Base-by-base conservation (phyloP, 2,113 vertebrate genomes). In the Alethe castanea region DNA sequence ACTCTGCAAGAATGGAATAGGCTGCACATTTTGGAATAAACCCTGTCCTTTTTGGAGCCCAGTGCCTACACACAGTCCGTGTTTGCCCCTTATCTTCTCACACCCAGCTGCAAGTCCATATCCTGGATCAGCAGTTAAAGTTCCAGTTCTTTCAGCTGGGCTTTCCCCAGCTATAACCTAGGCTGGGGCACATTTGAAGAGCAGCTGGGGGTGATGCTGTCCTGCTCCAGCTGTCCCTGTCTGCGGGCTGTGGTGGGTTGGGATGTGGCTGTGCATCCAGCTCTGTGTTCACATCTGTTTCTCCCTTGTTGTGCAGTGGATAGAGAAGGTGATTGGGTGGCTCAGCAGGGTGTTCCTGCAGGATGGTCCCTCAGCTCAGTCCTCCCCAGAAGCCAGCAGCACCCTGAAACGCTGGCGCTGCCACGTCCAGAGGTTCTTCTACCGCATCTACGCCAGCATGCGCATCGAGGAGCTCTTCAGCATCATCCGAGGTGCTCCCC, bases 401-500 rank as follows among this genome's bases (percentile, higher is more conserved):
- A 97, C 98, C 10, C 84, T 99, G 94, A 98, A 98, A 70, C 99
- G 99, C 59, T 99, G 99, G 99, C 97, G 99, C 17, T 99, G 99
- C 94, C 99, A 99, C 3, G 99, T 99, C 96, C 99, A 99, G 70
- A 98, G 99, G 95, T 99, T 99, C 95, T 99, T 99, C 97, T 99
- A 99, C 96, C 98, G 98, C 85, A 98, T 99, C 95, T 99, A 99
- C 0, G 99, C 99, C 76, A 98, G 98, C 97, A 99, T 99, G 98
- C 98, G 99, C 96, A 99, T 99, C 1, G 99, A 99, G 35, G 99
- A 99, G 95, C 99, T 99, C 48, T 99, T 99, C 98, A 99, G 99
- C 95, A 99, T 99, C 83, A 99, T 99, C 95, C 98, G 99, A 97
- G 99, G 99, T 99, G 44, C 2, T 19, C 19, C 45, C 0, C 36